phyloP scores from a whole-genome alignment of 2,888 invertebrate genomes.

The Crematogaster levior region DNA sequence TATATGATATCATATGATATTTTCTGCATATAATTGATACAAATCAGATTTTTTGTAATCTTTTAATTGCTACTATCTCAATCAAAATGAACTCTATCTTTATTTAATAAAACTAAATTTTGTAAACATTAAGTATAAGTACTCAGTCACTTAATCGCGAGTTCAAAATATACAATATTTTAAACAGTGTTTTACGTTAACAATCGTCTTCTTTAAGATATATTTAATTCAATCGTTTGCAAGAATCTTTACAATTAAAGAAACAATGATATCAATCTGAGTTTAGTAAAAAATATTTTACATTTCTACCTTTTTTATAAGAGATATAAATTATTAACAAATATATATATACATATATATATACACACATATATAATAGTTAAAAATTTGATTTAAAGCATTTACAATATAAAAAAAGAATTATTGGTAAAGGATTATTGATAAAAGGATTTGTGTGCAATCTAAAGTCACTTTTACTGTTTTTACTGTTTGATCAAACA shows the following conservation, averaged over 20 bases:
- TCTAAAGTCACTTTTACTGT: too few relatives aligned
- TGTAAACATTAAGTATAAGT: neutral
- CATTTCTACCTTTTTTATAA: neutral
- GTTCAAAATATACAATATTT: neutral
- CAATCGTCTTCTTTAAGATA: neutral
- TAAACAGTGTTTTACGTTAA: neutral
- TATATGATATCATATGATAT: too few relatives aligned
- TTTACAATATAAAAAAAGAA: neutral
- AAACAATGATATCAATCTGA: neutral
- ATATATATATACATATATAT: too few relatives aligned
- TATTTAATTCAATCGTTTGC: neutral
- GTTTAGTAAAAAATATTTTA: neutral
- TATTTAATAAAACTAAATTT: neutral
- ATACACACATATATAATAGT: too few relatives aligned
- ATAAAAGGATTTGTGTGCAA: neutral
- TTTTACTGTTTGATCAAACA: neutral
- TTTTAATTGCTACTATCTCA: neutral
- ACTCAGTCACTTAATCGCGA: neutral
- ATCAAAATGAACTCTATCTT: neutral
- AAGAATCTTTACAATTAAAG: neutral
- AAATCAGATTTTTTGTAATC: neutral
- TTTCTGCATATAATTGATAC: neutral
- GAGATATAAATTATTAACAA: neutral
- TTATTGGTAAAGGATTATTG: neutral
- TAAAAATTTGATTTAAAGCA: conserved; percentile 5